Conservation (phyloP, 2,888 invertebrate species). For the Aphodius sticticus region DNA sequence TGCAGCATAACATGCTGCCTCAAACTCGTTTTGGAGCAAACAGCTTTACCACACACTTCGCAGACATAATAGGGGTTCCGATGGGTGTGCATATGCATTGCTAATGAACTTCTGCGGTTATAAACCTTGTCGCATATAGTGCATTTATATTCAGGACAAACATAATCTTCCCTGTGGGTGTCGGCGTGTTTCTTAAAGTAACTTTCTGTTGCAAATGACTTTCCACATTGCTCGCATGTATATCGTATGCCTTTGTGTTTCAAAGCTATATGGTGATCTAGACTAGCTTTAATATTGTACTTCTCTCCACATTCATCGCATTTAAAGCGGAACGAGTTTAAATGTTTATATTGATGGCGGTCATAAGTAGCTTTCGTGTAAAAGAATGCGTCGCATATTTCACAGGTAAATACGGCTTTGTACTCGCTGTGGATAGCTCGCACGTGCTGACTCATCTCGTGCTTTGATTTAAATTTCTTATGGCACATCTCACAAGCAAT, state of each 20-base stretch:
- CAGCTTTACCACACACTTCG: slow-evolving; percentile 62
- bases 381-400: slow-evolving; percentile 8
- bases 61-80: slow-evolving; percentile 49
- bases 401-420: not conserved
- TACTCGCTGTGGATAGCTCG: slow-evolving; percentile 5
- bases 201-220: slow-evolving; percentile 58
- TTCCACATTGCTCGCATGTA: slow-evolving; percentile 56
- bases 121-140: slow-evolving; percentile 28
- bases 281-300: slow-evolving; percentile 8
- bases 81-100: slow-evolving; percentile 21
- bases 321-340: slow-evolving; percentile 12
- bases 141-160: slow-evolving; percentile 20
- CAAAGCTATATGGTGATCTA: slow-evolving; percentile 24
- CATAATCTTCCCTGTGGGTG: slow-evolving; percentile 22
- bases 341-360: slow-evolving; percentile 13
- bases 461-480: slow-evolving; percentile 60
- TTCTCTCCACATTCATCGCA: slow-evolving; percentile 32
- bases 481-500: slow-evolving; percentile 64
- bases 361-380: slow-evolving; percentile 1
- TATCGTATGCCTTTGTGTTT: slow-evolving; percentile 24
- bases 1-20: slow-evolving; percentile 59
- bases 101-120: slow-evolving; percentile 8
- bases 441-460: slow-evolving; percentile 6
- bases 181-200: slow-evolving; percentile 36
- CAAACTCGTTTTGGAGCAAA: slow-evolving; percentile 52